Conservation (phyloP, 2,113 vertebrate species). For the Nothoprocta perdicaria region DNA sequence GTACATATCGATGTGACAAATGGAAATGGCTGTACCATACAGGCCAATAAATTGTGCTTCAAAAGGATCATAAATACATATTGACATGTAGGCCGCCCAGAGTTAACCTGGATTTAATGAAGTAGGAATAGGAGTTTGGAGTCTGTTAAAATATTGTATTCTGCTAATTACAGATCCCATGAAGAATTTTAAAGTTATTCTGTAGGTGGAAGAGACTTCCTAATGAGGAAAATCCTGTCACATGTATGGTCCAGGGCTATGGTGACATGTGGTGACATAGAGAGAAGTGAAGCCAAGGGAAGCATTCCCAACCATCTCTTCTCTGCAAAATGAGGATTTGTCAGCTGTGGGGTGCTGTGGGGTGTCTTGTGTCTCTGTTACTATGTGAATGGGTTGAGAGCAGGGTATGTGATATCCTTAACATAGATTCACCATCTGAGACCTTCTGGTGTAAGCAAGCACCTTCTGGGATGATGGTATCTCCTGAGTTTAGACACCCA, state of each 20-base stretch:
- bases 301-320: neutral
- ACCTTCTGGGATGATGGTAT: neutral
- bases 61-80: slow-evolving; percentile 30
- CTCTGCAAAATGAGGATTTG: neutral
- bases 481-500: neutral
- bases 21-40: slow-evolving; percentile 27
- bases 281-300: neutral
- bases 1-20: slow-evolving; percentile 43
- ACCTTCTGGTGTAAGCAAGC: neutral
- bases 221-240: neutral
- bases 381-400: neutral
- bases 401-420: neutral
- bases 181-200: neutral
- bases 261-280: neutral
- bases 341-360: neutral
- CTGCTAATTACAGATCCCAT: slow-evolving; percentile 17
- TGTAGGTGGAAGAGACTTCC: neutral
- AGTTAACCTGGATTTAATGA: slow-evolving; percentile 9
- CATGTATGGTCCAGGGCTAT: neutral
- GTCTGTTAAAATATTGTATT: neutral
- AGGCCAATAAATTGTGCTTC: slow-evolving; percentile 31
- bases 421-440: neutral
- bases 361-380: neutral
- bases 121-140: neutral
- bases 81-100: neutral